Conservation (phyloP, 2,113 vertebrate genomes). For the Athene noctua region DNA sequence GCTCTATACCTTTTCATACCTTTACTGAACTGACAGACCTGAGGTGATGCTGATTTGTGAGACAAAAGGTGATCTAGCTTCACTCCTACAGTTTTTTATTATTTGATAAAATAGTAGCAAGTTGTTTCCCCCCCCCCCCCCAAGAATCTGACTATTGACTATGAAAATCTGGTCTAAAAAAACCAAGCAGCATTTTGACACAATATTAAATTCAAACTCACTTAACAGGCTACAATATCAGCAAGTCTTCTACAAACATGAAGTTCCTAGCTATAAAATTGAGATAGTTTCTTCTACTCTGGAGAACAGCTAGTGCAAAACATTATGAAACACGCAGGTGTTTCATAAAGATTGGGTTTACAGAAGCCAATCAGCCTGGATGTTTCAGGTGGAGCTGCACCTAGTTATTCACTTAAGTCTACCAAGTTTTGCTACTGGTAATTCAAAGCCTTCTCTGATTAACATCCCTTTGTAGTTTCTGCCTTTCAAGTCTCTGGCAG, state of each 20-base stretch:
- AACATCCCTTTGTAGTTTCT: background rate
- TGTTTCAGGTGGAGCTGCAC: background rate
- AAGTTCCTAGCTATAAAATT: background rate
- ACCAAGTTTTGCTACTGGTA: background rate
- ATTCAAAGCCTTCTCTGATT: background rate
- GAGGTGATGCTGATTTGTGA: background rate
- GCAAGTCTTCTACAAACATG: background rate
- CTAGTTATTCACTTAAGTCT: background rate
- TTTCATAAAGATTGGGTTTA: background rate
- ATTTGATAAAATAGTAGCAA: background rate
- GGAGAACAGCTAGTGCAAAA: background rate
- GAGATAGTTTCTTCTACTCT: background rate
- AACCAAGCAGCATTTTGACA: background rate
- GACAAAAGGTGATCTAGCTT: background rate
- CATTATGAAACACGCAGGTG: too few relatives aligned
- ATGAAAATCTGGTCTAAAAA: background rate
- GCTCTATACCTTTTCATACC: too few relatives aligned
- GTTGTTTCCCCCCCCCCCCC: accelerated
- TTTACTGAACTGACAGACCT: too few relatives aligned
- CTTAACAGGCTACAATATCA: background rate
- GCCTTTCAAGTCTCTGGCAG: background rate
- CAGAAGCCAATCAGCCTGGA: background rate
- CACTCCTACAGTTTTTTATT: background rate
- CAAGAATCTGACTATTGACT: background rate
- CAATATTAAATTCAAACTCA: background rate